Percentiles rank a stretch among this genome's conserved stretches.
Conservation (phyloP, 2,113 vertebrate species). For the Bambusicola thoracicus region DNA sequence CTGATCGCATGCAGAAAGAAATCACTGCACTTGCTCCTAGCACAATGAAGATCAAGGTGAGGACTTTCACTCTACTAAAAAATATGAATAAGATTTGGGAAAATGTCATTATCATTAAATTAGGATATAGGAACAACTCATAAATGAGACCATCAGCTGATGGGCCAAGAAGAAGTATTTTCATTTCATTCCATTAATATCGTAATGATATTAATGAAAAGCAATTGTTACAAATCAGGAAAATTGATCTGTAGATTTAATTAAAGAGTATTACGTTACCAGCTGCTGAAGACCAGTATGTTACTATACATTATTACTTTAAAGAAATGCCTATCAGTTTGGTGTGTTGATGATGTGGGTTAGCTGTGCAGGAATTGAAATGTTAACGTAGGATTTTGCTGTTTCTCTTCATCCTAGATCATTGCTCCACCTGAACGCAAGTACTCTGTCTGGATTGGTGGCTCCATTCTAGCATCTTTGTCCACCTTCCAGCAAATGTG, state of each 20-base stretch:
- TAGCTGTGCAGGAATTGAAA: neutral
- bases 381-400: constrained; percentile 2
- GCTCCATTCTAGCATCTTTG: constrained; percentile 85
- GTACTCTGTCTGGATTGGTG: constrained; percentile 87
- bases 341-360: neutral
- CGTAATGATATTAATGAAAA: neutral
- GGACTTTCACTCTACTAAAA: neutral
- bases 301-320: neutral
- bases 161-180: neutral
- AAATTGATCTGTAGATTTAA: neutral
- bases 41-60: constrained; percentile 97
- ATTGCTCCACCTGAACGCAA: constrained; percentile 90
- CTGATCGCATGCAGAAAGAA: constrained; percentile 95
- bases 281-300: neutral
- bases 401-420: constrained; percentile 78
- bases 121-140: neutral
- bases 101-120: neutral
- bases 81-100: neutral
- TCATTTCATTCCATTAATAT: too few species aligned
- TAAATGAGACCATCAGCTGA: neutral
- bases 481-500: constrained; percentile 97
- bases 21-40: constrained; percentile 92
- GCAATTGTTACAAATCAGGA: neutral
- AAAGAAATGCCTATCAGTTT: neutral
- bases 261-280: neutral